Conservation (phyloP, 2,797 vertebrate genomes). For the Botia kubotai region DNA sequence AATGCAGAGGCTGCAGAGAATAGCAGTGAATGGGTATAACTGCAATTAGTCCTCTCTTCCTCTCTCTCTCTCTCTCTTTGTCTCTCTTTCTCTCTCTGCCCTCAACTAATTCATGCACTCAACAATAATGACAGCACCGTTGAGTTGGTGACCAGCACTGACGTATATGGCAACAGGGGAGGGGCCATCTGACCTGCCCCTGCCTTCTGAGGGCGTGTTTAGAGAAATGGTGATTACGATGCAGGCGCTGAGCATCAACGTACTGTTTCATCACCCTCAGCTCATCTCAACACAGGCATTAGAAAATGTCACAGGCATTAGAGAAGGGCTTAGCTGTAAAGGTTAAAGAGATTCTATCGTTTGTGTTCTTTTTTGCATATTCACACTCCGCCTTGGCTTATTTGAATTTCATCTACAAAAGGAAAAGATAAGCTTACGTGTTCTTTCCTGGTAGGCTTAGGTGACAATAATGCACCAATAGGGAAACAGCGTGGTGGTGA, state of each 20-base stretch:
- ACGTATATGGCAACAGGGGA: conserved; percentile 1
- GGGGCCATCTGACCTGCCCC: neutral
- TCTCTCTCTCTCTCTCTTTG: neutral
- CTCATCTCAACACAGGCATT: neutral
- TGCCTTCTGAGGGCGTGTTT: conserved; percentile 6
- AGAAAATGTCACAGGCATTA: conserved; percentile 58
- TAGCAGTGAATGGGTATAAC: conserved; percentile 43
- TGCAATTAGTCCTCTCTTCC: neutral
- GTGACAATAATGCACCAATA: conserved; percentile 16
- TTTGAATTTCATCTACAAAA: conserved; percentile 62
- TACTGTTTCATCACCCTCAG: conserved; percentile 43
- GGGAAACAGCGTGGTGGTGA: neutral
- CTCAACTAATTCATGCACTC: conserved; percentile 55
- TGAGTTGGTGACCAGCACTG: neutral
- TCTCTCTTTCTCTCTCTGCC: neutral
- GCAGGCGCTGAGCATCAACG: conserved; percentile 27
- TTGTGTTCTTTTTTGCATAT: conserved; percentile 56
- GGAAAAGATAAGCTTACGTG: conserved; percentile 39
- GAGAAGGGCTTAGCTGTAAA: conserved; percentile 57
- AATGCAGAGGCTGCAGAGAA: conserved; percentile 21
- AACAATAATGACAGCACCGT: conserved; percentile 31
- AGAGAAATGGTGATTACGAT: conserved; percentile 26
- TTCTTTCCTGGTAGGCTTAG: conserved; percentile 34
- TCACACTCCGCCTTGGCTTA: conserved; percentile 44
- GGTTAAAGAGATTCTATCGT: conserved; percentile 61